phyloP scores from a whole-genome alignment of 1,140 invertebrate genomes.

The Mylabris phalerata region DNA sequence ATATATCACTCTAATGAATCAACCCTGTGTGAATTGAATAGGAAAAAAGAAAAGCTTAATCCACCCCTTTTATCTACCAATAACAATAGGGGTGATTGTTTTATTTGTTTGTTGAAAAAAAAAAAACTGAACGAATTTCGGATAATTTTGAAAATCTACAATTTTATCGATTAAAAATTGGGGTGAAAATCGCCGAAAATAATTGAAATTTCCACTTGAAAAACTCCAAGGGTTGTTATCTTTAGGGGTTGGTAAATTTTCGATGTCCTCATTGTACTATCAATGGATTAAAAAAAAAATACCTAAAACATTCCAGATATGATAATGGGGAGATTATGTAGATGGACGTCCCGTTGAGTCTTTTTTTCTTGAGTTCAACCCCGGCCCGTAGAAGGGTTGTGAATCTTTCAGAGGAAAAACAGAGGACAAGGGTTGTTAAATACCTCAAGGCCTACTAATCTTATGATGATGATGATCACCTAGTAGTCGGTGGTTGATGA shows the following conservation, averaged over 20 bases:
- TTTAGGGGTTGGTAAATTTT: neutral
- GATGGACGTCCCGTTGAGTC: constrained; percentile 5
- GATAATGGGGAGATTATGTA: constrained; percentile 20
- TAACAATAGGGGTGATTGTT: too few species aligned
- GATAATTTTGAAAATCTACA: too few species aligned
- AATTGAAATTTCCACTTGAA: too few species aligned
- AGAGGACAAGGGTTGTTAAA: constrained; percentile 9
- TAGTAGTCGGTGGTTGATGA: neutral
- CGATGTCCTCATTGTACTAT: neutral
- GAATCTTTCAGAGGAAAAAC: constrained; percentile 1
- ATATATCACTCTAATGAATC: constrained; percentile 23
- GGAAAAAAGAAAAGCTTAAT: constrained; percentile 1
- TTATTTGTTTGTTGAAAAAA: too few species aligned
- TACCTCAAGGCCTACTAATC: constrained; percentile 7
- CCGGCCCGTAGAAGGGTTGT: constrained; percentile 3
- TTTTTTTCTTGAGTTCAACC: neutral
- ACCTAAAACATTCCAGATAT: constrained; percentile 2
- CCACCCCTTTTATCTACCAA: constrained; percentile 8
- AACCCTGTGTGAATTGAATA: neutral
- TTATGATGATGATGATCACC: neutral
- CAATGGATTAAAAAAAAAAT: neutral
- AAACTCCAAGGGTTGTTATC: neutral
- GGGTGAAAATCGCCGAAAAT: too few species aligned
- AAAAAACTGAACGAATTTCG: too few species aligned
- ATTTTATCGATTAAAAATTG: too few species aligned